Evolutionary conservation across 53 echinoderm and acorn worm species (phyloP).

Genomic region (Henricia sp.): DNA sequence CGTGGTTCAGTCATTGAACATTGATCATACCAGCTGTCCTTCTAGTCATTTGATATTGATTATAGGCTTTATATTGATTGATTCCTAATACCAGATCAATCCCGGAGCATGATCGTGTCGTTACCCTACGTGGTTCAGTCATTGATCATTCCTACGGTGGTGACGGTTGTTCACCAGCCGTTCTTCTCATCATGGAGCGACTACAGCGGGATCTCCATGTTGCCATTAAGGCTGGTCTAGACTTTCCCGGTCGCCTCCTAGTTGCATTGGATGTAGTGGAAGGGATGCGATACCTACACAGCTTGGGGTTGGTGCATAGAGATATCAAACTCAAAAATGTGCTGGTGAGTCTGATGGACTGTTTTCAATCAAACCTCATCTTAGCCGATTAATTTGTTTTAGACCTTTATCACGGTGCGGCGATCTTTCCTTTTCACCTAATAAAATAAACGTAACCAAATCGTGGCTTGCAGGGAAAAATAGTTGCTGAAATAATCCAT

Average conservation of each 20-base stretch:
- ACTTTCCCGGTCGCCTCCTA: slow-evolving; percentile 85
- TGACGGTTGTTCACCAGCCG: slow-evolving; percentile 88
- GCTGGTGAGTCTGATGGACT: slow-evolving; percentile 67
- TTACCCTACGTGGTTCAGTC: slow-evolving; percentile 88
- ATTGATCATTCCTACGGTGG: slow-evolving; percentile 95
- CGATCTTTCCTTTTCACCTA: too few species aligned
- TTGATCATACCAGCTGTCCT: too few species aligned
- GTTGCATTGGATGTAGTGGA: slow-evolving; percentile 96
- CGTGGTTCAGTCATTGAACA: too few species aligned
- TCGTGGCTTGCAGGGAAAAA: too few species aligned
- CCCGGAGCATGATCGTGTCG: slow-evolving; percentile 83
- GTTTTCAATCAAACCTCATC: neutral
- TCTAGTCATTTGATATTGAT: too few species aligned
- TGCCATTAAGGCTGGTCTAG: slow-evolving; percentile 90
- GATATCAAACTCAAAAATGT: slow-evolving; percentile 99
- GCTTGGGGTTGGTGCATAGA: slow-evolving; percentile 92
- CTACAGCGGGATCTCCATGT: slow-evolving; percentile 92
- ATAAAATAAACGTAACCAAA: too few species aligned
- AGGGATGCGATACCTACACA: slow-evolving; percentile 94
- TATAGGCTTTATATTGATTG: too few species aligned
- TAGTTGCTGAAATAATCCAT: too few species aligned
- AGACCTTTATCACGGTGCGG: too few species aligned
- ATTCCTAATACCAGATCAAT: slow-evolving; percentile 82
- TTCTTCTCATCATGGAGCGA: slow-evolving; percentile 94
- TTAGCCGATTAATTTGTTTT: neutral